Conservation (phyloP, 2,797 vertebrate genomes). For the Babyrousa celebensis region DNA sequence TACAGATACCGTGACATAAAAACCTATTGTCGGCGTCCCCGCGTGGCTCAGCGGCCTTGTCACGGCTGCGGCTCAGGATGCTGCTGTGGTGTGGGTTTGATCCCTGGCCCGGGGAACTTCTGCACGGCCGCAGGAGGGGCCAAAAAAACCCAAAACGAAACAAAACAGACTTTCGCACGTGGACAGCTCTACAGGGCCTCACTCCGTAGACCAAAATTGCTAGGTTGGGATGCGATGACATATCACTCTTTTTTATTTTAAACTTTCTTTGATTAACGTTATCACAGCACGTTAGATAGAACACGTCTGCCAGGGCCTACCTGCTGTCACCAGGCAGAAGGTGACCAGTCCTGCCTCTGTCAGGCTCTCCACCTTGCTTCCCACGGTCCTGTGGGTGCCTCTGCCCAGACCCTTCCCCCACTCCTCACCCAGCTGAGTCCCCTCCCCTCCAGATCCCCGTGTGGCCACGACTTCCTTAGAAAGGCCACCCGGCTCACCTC, state of each 20-base stretch:
- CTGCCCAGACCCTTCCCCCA: background rate
- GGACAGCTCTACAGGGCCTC: background rate
- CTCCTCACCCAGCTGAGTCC: rapidly evolving
- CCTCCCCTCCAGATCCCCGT: background rate
- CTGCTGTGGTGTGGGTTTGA: no score
- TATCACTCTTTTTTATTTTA: background rate
- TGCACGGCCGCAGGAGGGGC: no score
- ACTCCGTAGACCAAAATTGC: background rate
- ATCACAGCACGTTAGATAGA: rapidly evolving
- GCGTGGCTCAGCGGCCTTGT: no score
- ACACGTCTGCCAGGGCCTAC: background rate
- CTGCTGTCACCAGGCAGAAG: background rate
- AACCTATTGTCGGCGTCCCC: no score
- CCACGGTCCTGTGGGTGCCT: rapidly evolving
- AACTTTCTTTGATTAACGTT: background rate
- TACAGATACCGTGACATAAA: background rate
- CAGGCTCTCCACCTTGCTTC: background rate
- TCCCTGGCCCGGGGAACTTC: no score
- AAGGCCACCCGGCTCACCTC: background rate
- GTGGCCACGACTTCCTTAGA: rapidly evolving
- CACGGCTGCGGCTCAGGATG: no score
- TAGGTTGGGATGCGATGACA: rapidly evolving
- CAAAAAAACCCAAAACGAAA: no score
- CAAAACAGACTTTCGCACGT: no score
- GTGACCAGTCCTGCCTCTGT: rapidly evolving